These are phyloP conservation scores for Anguilla pacifica DNA, from an alignment of 2,797 vertebrate species.

Conservation along the genomic window DNA sequence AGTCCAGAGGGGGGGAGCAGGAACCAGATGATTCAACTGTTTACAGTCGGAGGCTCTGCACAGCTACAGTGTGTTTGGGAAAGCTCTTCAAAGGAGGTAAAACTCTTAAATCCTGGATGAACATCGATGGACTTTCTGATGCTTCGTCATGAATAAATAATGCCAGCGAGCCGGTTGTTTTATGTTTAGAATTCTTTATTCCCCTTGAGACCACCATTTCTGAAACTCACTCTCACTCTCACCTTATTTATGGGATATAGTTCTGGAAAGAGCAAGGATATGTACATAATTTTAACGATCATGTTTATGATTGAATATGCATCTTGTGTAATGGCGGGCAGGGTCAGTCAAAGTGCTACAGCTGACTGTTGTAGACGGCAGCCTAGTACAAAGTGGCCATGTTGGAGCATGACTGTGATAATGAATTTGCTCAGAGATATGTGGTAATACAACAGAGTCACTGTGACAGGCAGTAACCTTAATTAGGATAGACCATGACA, in stretches of 20 bases:
- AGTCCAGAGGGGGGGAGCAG: conserved; percentile 55
- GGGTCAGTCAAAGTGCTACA: conserved; percentile 42
- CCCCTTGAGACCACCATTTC: neutral
- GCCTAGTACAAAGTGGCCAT: conserved; percentile 44
- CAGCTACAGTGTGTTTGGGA: neutral
- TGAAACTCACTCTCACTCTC: conserved; percentile 3
- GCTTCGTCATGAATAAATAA: conserved; percentile 49
- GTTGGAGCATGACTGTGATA: conserved; percentile 40
- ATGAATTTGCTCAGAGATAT: conserved; percentile 33
- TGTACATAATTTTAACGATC: conserved; percentile 1
- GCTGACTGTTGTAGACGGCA: conserved; percentile 39
- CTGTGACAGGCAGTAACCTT: conserved; percentile 31
- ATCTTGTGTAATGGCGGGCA: conserved; percentile 48
- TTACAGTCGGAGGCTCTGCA: neutral
- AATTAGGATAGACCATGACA: conserved; percentile 32
- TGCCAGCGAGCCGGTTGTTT: conserved; percentile 16
- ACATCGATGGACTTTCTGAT: conserved; percentile 21
- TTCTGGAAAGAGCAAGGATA: conserved; percentile 18
- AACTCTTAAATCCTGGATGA: conserved; percentile 32
- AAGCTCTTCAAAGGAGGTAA: conserved; percentile 3
- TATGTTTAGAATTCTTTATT: conserved; percentile 34
- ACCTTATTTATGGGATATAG: neutral
- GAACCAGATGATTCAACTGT: conserved; percentile 29
- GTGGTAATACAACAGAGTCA: conserved; percentile 13
- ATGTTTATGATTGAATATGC: conserved; percentile 52